Conservation (phyloP, 2,797 vertebrate genomes). For the Thamnophis elegans region DNA sequence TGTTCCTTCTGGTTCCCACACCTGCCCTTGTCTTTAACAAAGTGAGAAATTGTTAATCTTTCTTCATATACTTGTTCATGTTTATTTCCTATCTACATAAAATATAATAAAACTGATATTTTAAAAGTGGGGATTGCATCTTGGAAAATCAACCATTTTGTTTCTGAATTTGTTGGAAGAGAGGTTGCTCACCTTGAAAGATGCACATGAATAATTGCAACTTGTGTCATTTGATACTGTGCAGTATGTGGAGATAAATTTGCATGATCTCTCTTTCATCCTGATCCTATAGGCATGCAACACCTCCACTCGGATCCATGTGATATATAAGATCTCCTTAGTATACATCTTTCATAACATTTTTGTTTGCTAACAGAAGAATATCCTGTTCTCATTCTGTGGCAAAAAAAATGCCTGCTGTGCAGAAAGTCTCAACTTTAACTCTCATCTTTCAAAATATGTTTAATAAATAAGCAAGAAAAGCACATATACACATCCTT, state of each 20-base stretch:
- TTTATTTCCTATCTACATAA: neutral
- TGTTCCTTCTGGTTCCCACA: neutral
- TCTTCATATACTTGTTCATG: neutral
- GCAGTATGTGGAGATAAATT: neutral
- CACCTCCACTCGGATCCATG: neutral
- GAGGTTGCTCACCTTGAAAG: neutral
- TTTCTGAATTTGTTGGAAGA: neutral
- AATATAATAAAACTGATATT: neutral
- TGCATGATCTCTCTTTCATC: neutral
- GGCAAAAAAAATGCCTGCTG: neutral
- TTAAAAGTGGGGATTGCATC: neutral
- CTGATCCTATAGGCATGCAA: neutral
- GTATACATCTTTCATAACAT: neutral
- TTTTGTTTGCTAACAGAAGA: neutral
- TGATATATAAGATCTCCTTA: neutral
- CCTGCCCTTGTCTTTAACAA: neutral
- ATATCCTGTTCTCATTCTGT: neutral
- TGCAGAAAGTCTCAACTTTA: neutral
- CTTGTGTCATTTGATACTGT: neutral
- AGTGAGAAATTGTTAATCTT: neutral
- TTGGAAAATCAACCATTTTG: neutral
- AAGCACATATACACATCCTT: neutral
- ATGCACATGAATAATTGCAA: neutral
- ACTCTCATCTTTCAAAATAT: neutral
- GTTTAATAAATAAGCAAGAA: neutral